Conservation (phyloP, 2,888 invertebrate species). For the Chaetoderma sp. region DNA sequence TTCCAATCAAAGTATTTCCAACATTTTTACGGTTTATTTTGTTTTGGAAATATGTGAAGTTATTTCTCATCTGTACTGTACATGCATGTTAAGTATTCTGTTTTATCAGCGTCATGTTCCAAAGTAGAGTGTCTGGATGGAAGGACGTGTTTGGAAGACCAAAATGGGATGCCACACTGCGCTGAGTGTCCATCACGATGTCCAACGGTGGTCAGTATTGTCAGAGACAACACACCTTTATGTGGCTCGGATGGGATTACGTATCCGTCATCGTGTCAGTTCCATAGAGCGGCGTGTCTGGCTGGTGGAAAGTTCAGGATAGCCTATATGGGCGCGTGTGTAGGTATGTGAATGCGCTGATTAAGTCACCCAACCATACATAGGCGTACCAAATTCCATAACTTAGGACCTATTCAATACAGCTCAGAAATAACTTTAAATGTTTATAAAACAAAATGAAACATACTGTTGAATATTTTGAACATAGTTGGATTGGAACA, state of each 20-base stretch:
- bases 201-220: conserved; percentile 54
- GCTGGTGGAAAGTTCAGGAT: conserved; percentile 86
- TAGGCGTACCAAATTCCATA: too few relatives aligned
- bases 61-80: too few relatives aligned
- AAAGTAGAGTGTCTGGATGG: conserved; percentile 44
- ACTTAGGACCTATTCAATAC: too few relatives aligned
- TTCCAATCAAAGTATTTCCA: too few relatives aligned
- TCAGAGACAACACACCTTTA: conserved; percentile 71
- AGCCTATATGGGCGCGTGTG: conserved; percentile 88
- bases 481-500: too few relatives aligned
- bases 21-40: too few relatives aligned
- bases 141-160: conserved; percentile 51
- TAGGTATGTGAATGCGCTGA: conserved; percentile 75
- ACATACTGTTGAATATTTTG: too few relatives aligned
- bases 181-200: conserved; percentile 49
- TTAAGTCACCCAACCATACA: too few relatives aligned
- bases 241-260: conserved; percentile 88
- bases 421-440: too few relatives aligned
- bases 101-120: conserved; percentile 47
- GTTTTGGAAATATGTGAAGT: too few relatives aligned
- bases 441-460: too few relatives aligned
- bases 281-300: conserved; percentile 86
- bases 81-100: too few relatives aligned
- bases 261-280: conserved; percentile 86
- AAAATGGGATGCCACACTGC: conserved; percentile 58